These are phyloP conservation scores for Istiophorus platypterus DNA, from an alignment of 2,113 vertebrate genomes.

Conservation along the genomic window DNA sequence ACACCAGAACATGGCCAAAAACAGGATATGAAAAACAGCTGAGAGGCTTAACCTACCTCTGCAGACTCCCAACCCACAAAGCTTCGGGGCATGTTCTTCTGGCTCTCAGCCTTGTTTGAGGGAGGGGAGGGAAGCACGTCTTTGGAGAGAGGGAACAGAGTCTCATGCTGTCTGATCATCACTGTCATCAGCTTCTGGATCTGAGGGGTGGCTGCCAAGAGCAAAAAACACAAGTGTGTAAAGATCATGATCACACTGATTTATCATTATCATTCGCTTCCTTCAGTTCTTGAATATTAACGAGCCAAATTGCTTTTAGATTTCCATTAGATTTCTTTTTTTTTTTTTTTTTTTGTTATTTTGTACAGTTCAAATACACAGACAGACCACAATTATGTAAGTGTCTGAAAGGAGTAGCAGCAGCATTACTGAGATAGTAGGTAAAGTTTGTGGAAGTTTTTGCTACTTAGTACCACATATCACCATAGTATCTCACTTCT, in stretches of 20 bases:
- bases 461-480: too few relatives aligned
- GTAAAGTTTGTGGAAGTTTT: neutral
- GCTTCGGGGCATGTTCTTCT: constrained; percentile 87
- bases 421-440: too few relatives aligned
- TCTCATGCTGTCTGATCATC: constrained; percentile 92
- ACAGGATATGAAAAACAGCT: accelerated
- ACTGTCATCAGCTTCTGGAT: constrained; percentile 97
- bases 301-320: neutral
- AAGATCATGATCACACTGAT: constrained; percentile 21
- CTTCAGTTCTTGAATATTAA: too few relatives aligned
- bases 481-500: neutral
- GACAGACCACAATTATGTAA: too few relatives aligned
- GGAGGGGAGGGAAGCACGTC: constrained; percentile 83
- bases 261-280: constrained; percentile 10
- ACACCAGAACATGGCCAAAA: neutral
- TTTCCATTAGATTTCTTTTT: neutral
- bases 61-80: constrained; percentile 95
- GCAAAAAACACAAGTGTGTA: constrained; percentile 35
- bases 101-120: constrained; percentile 77
- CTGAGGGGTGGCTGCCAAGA: constrained; percentile 89
- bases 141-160: constrained; percentile 90
- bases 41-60: constrained; percentile 69
- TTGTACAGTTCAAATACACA: neutral
- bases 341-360: neutral
- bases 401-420: neutral